Conservation (phyloP, 2,888 invertebrate species). For the Melanostoma mellinum region DNA sequence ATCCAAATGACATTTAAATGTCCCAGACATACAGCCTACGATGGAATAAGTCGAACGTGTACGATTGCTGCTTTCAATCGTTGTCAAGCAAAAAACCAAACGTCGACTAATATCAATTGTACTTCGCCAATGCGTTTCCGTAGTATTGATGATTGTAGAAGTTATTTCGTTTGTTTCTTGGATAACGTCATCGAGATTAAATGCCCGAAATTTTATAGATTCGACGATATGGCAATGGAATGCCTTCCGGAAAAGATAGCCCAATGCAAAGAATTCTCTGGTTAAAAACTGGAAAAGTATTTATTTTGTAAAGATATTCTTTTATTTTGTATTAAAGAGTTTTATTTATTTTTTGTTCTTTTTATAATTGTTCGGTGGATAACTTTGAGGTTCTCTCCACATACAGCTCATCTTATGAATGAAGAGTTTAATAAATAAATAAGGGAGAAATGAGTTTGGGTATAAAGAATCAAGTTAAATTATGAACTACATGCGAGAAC, state of each 20-base stretch:
- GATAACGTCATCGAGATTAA: constrained; percentile 71
- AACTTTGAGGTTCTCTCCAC: neutral
- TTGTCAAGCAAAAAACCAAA: constrained; percentile 17
- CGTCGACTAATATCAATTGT: constrained; percentile 47
- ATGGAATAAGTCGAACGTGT: constrained; percentile 49
- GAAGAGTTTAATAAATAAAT: no score
- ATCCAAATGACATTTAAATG: constrained; percentile 67
- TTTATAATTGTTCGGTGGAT: constrained; percentile 29
- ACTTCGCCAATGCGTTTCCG: constrained; percentile 68
- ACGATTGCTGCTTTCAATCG: constrained; percentile 57
- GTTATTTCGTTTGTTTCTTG: constrained; percentile 71
- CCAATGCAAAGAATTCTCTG: constrained; percentile 46
- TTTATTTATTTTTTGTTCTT: constrained; percentile 38
- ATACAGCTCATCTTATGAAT: no score
- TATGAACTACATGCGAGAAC: no score
- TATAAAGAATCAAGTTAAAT: no score
- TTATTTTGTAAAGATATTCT: constrained; percentile 17
- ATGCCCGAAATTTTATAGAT: constrained; percentile 73
- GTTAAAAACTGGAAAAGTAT: neutral
- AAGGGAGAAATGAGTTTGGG: no score
- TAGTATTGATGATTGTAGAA: constrained; percentile 63
- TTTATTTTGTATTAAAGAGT: neutral
- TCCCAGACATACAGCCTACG: constrained; percentile 66
- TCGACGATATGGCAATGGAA: constrained; percentile 69
- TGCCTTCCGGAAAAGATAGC: constrained; percentile 72